Conservation (phyloP, 1,140 invertebrate genomes). For the Camponotus pennsylvanicus region DNA sequence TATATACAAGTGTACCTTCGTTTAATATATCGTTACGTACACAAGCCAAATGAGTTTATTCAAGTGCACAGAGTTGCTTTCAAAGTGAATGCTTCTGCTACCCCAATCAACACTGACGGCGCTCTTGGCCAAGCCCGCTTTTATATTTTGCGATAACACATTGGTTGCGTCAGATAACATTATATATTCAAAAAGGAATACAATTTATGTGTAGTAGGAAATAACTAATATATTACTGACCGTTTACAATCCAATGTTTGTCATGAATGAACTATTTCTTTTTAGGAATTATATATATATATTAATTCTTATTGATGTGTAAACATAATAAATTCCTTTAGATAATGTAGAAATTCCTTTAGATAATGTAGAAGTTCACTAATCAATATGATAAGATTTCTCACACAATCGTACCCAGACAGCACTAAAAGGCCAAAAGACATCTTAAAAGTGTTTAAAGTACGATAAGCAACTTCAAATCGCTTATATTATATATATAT, state of each 20-base stretch:
- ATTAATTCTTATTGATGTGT: background rate
- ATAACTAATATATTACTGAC: background rate
- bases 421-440: too few relatives aligned
- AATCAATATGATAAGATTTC: too few relatives aligned
- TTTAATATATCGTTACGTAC: background rate
- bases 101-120: constrained; percentile 76
- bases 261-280: background rate
- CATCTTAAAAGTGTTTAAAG: too few relatives aligned
- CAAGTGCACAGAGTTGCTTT: constrained; percentile 4
- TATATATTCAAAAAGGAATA: constrained; percentile 71
- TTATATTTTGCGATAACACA: constrained; percentile 83
- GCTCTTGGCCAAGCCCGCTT: constrained; percentile 76
- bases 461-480: too few relatives aligned
- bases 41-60: background rate
- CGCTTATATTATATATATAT: too few relatives aligned
- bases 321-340: background rate
- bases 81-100: constrained; percentile 43
- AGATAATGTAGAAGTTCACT: too few relatives aligned
- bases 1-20: too few relatives aligned
- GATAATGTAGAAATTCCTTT: too few relatives aligned
- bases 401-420: too few relatives aligned
- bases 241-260: background rate
- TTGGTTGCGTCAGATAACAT: constrained; percentile 84
- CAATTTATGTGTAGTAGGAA: background rate
- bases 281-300: too few relatives aligned